Conservation (phyloP, 2,888 invertebrate species). For the Pristionchus exspectatus region DNA sequence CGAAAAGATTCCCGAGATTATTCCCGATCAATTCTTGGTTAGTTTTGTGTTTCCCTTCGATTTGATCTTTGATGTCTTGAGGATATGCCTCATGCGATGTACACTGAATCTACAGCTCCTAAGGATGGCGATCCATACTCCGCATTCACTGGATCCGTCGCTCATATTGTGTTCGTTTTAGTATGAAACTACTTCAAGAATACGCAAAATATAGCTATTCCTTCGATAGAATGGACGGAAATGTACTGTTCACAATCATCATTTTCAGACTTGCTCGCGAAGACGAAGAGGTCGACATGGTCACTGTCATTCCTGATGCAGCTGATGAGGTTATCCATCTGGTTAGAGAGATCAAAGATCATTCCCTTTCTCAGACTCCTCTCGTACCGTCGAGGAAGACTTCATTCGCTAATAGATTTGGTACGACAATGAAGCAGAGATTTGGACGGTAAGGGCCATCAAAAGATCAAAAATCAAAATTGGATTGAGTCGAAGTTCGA, state of each 20-base stretch:
- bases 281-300: constrained; percentile 46
- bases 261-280: constrained; percentile 29
- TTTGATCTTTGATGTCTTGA: constrained; percentile 29
- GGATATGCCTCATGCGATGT: constrained; percentile 57
- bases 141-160: constrained; percentile 52
- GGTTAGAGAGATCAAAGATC: constrained; percentile 27
- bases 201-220: no score
- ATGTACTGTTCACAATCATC: background rate
- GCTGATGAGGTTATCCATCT: constrained; percentile 28
- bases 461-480: constrained; percentile 29
- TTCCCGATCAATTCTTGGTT: constrained; percentile 63
- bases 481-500: background rate
- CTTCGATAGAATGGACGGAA: background rate
- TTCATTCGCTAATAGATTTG: constrained; percentile 34
- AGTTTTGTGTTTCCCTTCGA: background rate
- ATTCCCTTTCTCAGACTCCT: background rate
- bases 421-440: background rate
- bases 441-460: background rate
- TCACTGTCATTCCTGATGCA: constrained; percentile 46
- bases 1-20: constrained; percentile 57
- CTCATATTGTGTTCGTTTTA: constrained; percentile 46
- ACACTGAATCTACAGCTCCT: constrained; percentile 59
- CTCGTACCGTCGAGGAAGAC: constrained; percentile 27
- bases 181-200: background rate
- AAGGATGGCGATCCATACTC: constrained; percentile 49